Base-by-base conservation (phyloP, 2,797 vertebrate genomes). In the Melanotaenia trifasciata region DNA sequence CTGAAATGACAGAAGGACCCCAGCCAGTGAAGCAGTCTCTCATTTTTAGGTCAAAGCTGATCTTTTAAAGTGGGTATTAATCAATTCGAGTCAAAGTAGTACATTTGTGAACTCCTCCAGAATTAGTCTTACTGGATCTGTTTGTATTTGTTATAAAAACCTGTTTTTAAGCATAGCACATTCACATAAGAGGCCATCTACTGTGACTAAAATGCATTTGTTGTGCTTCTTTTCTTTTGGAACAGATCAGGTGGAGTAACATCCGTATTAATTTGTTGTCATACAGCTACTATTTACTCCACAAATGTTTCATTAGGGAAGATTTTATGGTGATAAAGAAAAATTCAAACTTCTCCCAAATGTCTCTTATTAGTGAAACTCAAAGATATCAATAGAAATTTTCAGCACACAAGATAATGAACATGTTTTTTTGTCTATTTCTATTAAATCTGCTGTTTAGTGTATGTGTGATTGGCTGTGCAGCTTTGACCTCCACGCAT, bases 401-500 rank as follows among this genome's bases (percentile, higher is more conserved):
- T 20, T 47, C 20, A n/a, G 45, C 45, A 2, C 20, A 9, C 2
- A 47, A 47, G 5, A 20, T 47, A 47, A 47, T 47, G 20, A 47
- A 47, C 20, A n/a, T 45, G 43, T 18, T 45, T 45, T 45, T 28
- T n/a, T 47, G 45, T 47, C 16, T 16, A 14, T 56, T 56, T 56
- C 26, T 14, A 56, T n/a, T 67, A 61, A 67, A 63, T 78, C 50
- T 38, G 20, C 36, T 43, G 68, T 51, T 28, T 69, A 45, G 51
- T 33, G 30, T 66, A 38, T 64, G 65, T 76, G 54, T 63, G 32
- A 45, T 16, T 50, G 40, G n/a, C 40, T 80, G 58, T 57, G 26
- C 43, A 64, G 59, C 79, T 70, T 70, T 81, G 89, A 89, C 83
- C 84, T 88, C 73, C 38, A 72, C 43, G 56, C 38, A 69, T 84